Percentiles rank a stretch among this genome's conserved stretches.
These are phyloP conservation scores for Tetranychus cinnabarinus DNA, from an alignment of 1,140 invertebrate genomes.

Conservation along the genomic window DNA sequence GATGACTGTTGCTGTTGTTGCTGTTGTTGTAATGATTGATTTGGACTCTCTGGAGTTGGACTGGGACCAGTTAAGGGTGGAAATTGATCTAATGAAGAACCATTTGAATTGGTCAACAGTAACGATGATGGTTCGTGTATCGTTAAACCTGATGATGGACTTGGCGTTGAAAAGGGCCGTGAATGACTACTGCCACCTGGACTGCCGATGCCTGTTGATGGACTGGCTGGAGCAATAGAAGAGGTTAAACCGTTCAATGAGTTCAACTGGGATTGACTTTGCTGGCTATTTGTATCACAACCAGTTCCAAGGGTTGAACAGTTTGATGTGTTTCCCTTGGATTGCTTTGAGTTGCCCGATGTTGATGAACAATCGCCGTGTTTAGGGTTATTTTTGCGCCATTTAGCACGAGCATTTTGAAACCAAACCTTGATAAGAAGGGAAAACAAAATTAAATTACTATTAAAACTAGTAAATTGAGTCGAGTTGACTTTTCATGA, in stretches of 20 bases:
- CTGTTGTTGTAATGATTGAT: background rate
- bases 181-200: conserved; percentile 3
- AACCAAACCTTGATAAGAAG: conserved; percentile 71
- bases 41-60: background rate
- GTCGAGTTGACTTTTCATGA: no score
- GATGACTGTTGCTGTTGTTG: background rate
- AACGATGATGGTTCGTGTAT: background rate
- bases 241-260: no score
- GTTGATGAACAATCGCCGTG: conserved; percentile 31
- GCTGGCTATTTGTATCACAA: background rate
- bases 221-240: conserved; percentile 4
- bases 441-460: background rate
- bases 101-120: background rate
- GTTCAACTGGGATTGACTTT: no score
- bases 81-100: background rate
- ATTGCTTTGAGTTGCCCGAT: no score
- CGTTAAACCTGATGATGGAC: background rate
- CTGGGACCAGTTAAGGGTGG: background rate
- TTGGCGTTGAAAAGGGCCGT: conserved; percentile 7
- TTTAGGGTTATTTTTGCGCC: conserved; percentile 72
- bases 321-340: conserved; percentile 13
- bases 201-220: conserved; percentile 9
- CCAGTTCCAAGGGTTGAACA: background rate
- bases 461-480: background rate
- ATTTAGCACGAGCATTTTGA: conserved; percentile 92